Base-by-base conservation (phyloP, 2,797 vertebrate genomes). In the Taenioides sp. region DNA sequence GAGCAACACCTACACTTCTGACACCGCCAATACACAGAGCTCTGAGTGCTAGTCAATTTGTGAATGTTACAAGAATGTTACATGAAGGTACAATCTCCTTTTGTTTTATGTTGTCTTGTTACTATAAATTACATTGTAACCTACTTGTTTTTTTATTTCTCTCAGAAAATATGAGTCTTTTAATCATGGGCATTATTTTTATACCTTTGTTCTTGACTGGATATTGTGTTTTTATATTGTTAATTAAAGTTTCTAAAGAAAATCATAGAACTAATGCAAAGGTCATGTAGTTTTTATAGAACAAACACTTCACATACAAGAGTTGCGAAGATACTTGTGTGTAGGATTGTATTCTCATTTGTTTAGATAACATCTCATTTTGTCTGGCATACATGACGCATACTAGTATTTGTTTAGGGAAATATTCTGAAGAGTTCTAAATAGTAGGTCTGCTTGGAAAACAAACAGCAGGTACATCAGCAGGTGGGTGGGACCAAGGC, bases 21-120 rank as follows among this genome's bases (percentile, higher is more conserved):
- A 82, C 1, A 93, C 95, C 0, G 91, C 85, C 1, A 94, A 93
- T 70, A 95, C 94, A 2, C 78, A 87, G 50, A 96, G 94, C 75
- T 94, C 91, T 3, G 94, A 93, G 12, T 91, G 84, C 37, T 91
- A 86, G 71, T 0, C 27, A 17, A 1, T 1, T 0, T 0, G 5
- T 23, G 3, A 1, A 14, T 22, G 25, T n/a, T n/a, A n/a, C n/a
- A n/a, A n/a, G n/a, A n/a, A n/a, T n/a, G n/a, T n/a, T n/a, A n/a
- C n/a, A n/a, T n/a, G n/a, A n/a, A n/a, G n/a, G n/a, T n/a, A n/a
- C n/a, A 47, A 16, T 4, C 34, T 4, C 7, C n/a, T 23, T 55
- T 55, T 9, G 6, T 9, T 54, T 54, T 54, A 52, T 54, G 20
- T 22, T 50, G 6, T 16, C 9, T 27, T 65, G 16, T 43, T 64